These are phyloP conservation scores for Bradypodion pumilum DNA, from an alignment of 2,797 vertebrate genomes.

Conservation along the genomic window DNA sequence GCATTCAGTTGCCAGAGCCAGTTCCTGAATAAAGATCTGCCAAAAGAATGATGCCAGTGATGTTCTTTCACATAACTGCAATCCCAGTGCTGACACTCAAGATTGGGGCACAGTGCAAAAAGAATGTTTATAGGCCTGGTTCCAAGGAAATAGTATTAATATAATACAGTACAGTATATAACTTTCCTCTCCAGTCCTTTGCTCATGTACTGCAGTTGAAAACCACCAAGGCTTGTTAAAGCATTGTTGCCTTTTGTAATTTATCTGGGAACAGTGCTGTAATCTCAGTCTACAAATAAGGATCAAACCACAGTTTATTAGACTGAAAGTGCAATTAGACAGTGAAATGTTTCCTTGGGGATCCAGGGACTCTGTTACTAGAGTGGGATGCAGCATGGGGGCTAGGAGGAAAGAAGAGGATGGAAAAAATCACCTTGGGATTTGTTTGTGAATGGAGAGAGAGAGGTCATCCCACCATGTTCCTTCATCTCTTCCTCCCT, in stretches of 20 bases:
- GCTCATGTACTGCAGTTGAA: background rate
- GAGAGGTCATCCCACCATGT: background rate
- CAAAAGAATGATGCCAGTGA: background rate
- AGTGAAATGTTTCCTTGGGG: background rate
- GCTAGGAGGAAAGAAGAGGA: background rate
- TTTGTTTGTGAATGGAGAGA: background rate
- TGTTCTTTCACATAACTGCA: background rate
- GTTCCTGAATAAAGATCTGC: background rate
- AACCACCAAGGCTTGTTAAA: background rate
- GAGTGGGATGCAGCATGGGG: background rate
- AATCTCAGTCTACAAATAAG: background rate
- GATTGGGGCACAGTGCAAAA: background rate
- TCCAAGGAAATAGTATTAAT: background rate
- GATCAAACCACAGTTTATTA: background rate
- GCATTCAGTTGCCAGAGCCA: too few relatives aligned
- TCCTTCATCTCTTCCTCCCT: background rate
- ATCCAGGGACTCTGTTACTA: background rate
- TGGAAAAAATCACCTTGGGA: background rate
- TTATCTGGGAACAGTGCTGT: background rate
- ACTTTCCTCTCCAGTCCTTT: background rate
- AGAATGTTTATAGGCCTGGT: background rate
- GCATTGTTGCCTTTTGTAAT: background rate
- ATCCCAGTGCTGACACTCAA: background rate
- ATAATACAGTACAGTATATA: background rate
- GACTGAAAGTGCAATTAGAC: background rate